Evolutionary conservation across 1,140 invertebrate genomes (phyloP), one percentile per base, ranked within the genome.

Genomic region (Diabrotica undecimpunctata): DNA sequence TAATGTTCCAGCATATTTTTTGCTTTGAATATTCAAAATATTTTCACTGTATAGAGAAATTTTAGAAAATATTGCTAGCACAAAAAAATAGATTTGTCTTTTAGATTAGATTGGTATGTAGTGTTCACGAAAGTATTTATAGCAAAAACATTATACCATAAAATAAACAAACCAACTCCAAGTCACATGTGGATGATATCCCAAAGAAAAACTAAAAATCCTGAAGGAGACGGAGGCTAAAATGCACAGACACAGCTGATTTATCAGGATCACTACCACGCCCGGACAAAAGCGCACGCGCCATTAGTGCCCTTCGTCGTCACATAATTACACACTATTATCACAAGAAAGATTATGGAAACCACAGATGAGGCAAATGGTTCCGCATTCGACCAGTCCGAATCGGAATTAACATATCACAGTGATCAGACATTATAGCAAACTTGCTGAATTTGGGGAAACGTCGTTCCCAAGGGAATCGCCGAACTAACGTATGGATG

Each of bases 371-470:
- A 64, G 58, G 62, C 64, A 62, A 66, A 54, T 57, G 61, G 63
- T 61, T 65, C 65, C 63, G 67, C 66, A 56, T 64, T 55, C 67
- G 63, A 54, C 60, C 66, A 52, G 61, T 65, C 54, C 62, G 61
- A 67, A 67, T 68, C 54, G 68, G 63, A 59, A 64, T 59, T 67
- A 73, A 68, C 70, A 77, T 73, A 77, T 77, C 74, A 77, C 75
- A 76, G 74, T 69, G 71, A 83, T 83, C 82, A 83, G 79, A 83
- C 82, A 72, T 83, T 83, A 71, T 83, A 83, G 76, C 82, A 83
- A 70, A 83, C 82, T 77, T 83, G 82, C 75, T 82, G 81, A 72
- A 82, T 80, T 74, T 83, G 80, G 50, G 81, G 80, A 71, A 83
- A 83, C 36, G 81, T 80, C 12, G 80, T 77, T 35, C 79, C 79